Evolutionary conservation across 2,888 invertebrate genomes (phyloP), one percentile per base, ranked within the genome.

Genomic region (Hemaris fuciformis): DNA sequence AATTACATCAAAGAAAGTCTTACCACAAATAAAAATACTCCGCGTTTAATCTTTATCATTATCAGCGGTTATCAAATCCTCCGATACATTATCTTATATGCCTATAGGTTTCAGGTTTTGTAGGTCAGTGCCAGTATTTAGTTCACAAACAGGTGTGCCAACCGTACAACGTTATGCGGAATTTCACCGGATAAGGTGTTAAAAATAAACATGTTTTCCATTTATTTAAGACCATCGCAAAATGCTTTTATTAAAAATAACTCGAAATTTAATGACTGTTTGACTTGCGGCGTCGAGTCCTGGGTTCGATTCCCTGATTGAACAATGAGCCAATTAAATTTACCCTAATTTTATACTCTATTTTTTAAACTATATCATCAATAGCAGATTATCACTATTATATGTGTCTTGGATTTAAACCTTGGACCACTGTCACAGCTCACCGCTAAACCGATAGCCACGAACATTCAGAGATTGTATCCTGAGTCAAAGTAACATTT

Each of bases 401-500:
- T n/a, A n/a, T n/a, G n/a, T n/a, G n/a, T n/a, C n/a, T n/a, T n/a
- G n/a, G n/a, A n/a, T n/a, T n/a, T n/a, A n/a, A n/a, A n/a, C n/a
- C n/a, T n/a, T n/a, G n/a, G n/a, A n/a, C n/a, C n/a, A n/a, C n/a
- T n/a, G n/a, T n/a, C n/a, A n/a, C n/a, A n/a, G n/a, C n/a, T n/a
- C n/a, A n/a, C n/a, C n/a, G n/a, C n/a, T n/a, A n/a, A n/a, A n/a
- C n/a, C n/a, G n/a, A n/a, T n/a, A n/a, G n/a, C n/a, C n/a, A n/a
- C n/a, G n/a, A n/a, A n/a, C n/a, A n/a, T n/a, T n/a, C n/a, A n/a
- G n/a, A n/a, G n/a, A n/a, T n/a, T n/a, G n/a, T 18, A 15, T 53
- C 27, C n/a, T n/a, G n/a, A n/a, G n/a, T n/a, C 5, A 18, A 53
- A 53, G 53, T 53, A 31, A 53, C 53, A 53, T 53, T 31, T 53